Evolutionary conservation across 1,140 invertebrate species (phyloP), one percentile per base, ranked within the genome.

Genomic region (Trichomalopsis sarcophagae): DNA sequence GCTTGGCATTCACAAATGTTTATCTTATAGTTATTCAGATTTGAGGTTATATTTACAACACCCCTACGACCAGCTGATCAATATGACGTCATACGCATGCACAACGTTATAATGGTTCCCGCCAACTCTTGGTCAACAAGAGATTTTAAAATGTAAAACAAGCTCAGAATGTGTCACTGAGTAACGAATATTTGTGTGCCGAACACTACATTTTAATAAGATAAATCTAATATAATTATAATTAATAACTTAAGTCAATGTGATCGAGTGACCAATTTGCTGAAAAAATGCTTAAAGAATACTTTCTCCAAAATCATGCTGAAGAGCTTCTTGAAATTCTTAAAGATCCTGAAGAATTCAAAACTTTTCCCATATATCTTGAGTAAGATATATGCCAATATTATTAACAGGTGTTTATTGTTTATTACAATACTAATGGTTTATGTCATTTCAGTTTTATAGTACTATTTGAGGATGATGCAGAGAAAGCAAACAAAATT

Each of bases 381-480:
- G 94, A 94, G 94, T 94, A 92, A 89, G 90, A 88, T 21, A 75
- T 79, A 76, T 62, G 23, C 44, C 68, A 9, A 44, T 44, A 44
- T 68, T 83, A 17, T 68, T 81, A 81, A 76, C 69, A 30, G 40
- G 83, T 71, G 47, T 84, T 86, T 68, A 44, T 69, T 40, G 33
- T 79, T 36, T 82, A 73, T 75, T 13, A 86, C 17, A 6, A 62
- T 62, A 62, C 6, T 21, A 62, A 62, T 62, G 17, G 9, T 44
- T 62, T 6, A 33, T 7, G 71, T 23, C 50, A 66, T 88, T 93
- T 93, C 86, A 96, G 96, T 91, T 95, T 96, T 89, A 91, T 95
- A 84, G 94, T 93, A 5, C 88, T 96, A 75, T 95, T 95, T 91
- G 95, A 95, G 89, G 93, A 90, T 80, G 93, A 94, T 90, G 90